Base-by-base conservation (phyloP, 1,140 invertebrate genomes). In the Caenorhabditis remanei region DNA sequence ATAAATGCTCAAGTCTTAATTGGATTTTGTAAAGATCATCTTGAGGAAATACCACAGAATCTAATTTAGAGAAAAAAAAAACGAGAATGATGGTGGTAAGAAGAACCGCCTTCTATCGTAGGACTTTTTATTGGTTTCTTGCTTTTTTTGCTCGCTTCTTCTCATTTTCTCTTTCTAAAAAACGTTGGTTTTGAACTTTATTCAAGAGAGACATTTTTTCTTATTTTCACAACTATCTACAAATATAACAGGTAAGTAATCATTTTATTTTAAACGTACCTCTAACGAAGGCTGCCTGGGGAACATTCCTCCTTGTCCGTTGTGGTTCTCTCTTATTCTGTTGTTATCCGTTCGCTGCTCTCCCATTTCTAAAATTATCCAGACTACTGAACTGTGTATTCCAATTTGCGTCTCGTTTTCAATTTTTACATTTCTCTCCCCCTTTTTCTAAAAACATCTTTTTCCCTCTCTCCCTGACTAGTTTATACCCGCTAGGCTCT, bases 321-420 rank as follows among this genome's bases (percentile, higher is more conserved):
- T 79, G 46, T 48, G 43, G 46, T n/a, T 50, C n/a, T 79, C 71
- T 50, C 71, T 79, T n/a, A 79, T 79, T 50, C 71, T 50, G 71
- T 79, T 79, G 71, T 79, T 79, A 79, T 79, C 71, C 46, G 46
- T 79, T 24, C 71, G 67, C 24, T 71, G 67, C 19, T 79, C 71
- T 53, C 21, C 19, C 71, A 50, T 79, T 79, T 79, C 71, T 79
- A n/a, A 79, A 79, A 79, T 79, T 79, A 79, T 79, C 46, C 71
- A 71, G 67, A n/a, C 43, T 71, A n/a, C 14, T n/a, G 56, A 58
- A 58, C 56, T 58, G 56, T 58, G 9, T 58, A 43, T 71, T n/a
- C 24, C 67, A 46, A 43, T 71, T 48, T 71, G 67, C 40, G 24
- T 67, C 32, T 65, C 65, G 4, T 71, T 46, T n/a, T 58, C 56